Evolutionary conservation across 2,113 vertebrate genomes (phyloP).

Genomic region (Trogon surrucura): DNA sequence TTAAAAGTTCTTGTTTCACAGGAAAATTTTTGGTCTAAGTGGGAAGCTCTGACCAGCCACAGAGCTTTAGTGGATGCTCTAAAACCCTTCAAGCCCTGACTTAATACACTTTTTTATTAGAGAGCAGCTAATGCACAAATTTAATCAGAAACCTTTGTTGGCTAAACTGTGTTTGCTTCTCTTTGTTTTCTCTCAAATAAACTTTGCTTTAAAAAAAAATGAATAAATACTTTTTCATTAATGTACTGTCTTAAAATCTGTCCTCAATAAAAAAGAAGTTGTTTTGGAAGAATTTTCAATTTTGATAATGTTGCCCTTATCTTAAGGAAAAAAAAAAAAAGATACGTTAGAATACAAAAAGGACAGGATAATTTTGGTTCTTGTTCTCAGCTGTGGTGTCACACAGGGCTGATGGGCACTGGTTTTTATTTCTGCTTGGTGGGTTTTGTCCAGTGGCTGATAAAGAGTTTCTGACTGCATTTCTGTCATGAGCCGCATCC

Average conservation of each 20-base stretch:
- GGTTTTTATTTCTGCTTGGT: neutral
- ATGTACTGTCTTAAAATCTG: neutral
- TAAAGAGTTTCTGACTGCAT: neutral
- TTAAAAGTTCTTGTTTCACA: neutral
- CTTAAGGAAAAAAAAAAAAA: neutral
- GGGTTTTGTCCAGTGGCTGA: neutral
- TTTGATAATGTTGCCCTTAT: neutral
- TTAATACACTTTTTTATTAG: neutral
- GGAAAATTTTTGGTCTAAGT: neutral
- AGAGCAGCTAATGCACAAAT: neutral
- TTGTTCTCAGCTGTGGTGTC: neutral
- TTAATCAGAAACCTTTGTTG: slow-evolving; percentile 12
- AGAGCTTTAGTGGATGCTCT: neutral
- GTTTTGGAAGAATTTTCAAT: neutral
- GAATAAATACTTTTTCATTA: neutral
- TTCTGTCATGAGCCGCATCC: neutral
- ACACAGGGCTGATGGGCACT: neutral
- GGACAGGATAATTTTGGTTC: neutral
- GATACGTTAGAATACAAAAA: neutral
- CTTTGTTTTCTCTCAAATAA: slow-evolving; percentile 38
- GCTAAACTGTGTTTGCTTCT: slow-evolving; percentile 14
- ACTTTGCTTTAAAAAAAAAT: neutral
- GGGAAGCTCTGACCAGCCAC: neutral
- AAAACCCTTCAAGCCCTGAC: neutral
- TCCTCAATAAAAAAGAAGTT: neutral